Base-by-base conservation (phyloP, 2,888 invertebrate genomes). In the Isoperla grammatica region DNA sequence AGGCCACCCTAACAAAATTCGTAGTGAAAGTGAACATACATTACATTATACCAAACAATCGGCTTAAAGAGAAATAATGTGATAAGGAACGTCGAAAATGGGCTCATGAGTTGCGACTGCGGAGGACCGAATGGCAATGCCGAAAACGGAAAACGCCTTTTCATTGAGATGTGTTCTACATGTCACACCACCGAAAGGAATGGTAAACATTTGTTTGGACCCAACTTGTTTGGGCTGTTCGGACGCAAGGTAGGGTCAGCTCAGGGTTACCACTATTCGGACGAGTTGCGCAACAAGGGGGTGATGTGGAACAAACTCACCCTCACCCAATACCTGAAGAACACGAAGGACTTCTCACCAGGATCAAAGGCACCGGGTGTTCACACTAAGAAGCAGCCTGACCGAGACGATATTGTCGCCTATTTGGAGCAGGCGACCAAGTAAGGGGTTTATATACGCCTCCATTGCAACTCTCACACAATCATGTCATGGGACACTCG, bases 351-450 rank as follows among this genome's bases (percentile, higher is more conserved):
- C 13, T 37, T 53, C 37, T 35, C 20, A 1, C 53, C 12, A 2
- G 53, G 37, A 6, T 17, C 39, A 1, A 53, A 39, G 37, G 53
- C 17, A 4, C 53, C 53, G 6, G 39, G 39, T 9, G 39, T 39
- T 1, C 53, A 53, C 39, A 53, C 53, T 1, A 53, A 53, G 39
- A 53, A 39, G 39, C n/a, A 17, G 20, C 53, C 53, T 11, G 53
- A 39, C 12, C 13, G 53, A 19, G 39, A 53, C 35, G 39, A 53
- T n/a, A 53, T 53, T 1, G 19, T 19, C 2, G 53, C 37, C 6
- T 53, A 19, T n/a, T 39, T 53, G 17, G 53, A 53, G 29, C 29
- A 29, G 8, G 29, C 4, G 29, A 29, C 29, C 4, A 29, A 29
- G 8, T 8, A 29, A 29, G n/a, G n/a, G n/a, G n/a, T n/a, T n/a